Percentiles rank a stretch among this genome's conserved stretches.
These are phyloP conservation scores for Anisognathus igniventris DNA, from an alignment of 2,797 vertebrate species.

Conservation along the genomic window DNA sequence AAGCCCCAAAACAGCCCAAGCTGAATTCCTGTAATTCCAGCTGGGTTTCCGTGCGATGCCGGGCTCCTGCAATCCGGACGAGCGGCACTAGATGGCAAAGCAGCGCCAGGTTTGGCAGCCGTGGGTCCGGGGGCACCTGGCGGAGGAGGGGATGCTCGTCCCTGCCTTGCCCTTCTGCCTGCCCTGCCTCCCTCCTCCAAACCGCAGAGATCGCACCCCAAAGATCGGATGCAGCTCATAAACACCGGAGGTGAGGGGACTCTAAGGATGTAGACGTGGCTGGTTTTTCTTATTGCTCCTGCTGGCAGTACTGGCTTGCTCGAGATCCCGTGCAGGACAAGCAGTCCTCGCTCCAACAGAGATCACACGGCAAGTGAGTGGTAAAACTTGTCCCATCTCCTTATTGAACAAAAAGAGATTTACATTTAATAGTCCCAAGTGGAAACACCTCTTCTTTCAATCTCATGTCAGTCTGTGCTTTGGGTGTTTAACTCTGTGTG, in stretches of 20 bases:
- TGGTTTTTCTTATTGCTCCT: not conserved
- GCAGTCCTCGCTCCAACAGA: not conserved
- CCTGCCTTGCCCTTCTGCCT: not conserved
- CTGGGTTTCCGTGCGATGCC: not conserved
- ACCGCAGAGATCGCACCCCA: fast-evolving
- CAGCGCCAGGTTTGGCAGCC: conserved; percentile 49
- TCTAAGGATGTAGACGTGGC: fast-evolving
- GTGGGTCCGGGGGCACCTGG: not conserved
- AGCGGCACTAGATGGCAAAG: conserved; percentile 75
- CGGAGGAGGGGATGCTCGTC: not conserved
- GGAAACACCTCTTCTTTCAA: not conserved
- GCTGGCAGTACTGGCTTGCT: not conserved
- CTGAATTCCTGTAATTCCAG: not conserved
- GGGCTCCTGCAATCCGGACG: conserved; percentile 52
- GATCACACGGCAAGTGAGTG: not conserved
- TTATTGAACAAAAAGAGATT: not conserved
- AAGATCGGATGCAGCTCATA: fast-evolving
- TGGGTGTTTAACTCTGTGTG: not conserved
- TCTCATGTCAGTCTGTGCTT: not conserved
- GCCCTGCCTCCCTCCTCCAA: not conserved
- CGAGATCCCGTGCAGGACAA: not conserved
- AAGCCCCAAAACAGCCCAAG: no score
- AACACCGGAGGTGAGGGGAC: fast-evolving
- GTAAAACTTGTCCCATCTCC: not conserved
- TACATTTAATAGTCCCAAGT: not conserved